Percentiles rank a stretch among this genome's conserved stretches.
phyloP scores from a whole-genome alignment of 2,797 vertebrate species.

The Hemibagrus guttatus region DNA sequence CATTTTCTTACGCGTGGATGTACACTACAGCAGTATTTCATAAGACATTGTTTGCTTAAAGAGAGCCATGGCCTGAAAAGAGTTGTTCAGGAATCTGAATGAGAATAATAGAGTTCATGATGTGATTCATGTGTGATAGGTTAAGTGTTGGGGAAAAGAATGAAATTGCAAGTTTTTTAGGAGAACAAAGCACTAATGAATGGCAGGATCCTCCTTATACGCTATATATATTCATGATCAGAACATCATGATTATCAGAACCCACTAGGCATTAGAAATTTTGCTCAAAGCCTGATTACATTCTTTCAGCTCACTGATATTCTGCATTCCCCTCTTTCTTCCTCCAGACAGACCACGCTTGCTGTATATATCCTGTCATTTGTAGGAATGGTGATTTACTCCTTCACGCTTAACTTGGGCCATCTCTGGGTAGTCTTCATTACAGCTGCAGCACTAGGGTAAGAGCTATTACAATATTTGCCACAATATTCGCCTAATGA shows the following conservation, averaged over 20 bases:
- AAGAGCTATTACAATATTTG: constrained; percentile 57
- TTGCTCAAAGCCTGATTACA: neutral
- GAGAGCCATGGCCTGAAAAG: constrained; percentile 35
- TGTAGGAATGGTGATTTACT: constrained; percentile 86
- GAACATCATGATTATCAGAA: neutral
- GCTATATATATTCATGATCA: neutral
- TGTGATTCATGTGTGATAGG: neutral
- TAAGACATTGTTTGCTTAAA: constrained; percentile 62
- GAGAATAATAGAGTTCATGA: constrained; percentile 7
- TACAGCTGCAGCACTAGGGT: constrained; percentile 88
- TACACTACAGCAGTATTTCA: constrained; percentile 50
- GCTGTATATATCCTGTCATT: constrained; percentile 84
- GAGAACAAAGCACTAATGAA: neutral
- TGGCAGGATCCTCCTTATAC: neutral
- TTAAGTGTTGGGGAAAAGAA: neutral
- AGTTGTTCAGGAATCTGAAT: constrained; percentile 44
- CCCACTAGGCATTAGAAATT: neutral
- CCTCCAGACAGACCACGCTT: constrained; percentile 86
- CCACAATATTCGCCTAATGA: neutral
- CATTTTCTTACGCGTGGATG: constrained; percentile 67
- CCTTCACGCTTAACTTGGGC: constrained; percentile 83
- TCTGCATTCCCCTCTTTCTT: neutral
- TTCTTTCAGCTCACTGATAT: neutral
- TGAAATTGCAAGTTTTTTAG: neutral
- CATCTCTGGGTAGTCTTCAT: constrained; percentile 91